A percentile compares a stretch with the other conserved stretches of the same genome.
phyloP scores from a whole-genome alignment of 2,888 invertebrate species.

The Limnephilus rhombicus region DNA sequence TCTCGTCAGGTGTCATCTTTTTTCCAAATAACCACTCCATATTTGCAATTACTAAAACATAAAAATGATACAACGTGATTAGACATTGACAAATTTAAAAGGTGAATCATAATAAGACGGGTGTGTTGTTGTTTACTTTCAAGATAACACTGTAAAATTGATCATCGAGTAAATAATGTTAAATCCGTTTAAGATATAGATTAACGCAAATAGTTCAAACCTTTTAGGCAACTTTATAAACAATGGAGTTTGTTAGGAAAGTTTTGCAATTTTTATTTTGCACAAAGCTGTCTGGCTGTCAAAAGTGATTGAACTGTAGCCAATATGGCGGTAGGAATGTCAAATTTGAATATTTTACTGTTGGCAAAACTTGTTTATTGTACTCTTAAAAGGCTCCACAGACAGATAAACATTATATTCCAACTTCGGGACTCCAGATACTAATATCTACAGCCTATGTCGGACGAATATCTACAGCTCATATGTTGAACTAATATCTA shows the following conservation, averaged over 20 bases:
- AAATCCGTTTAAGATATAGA: neutral
- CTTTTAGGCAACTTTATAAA: neutral
- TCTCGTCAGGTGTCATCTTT: constrained; percentile 96
- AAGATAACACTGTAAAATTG: neutral
- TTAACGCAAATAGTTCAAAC: neutral
- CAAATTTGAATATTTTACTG: neutral
- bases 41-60: constrained; percentile 63
- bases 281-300: constrained; percentile 30
- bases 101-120: constrained; percentile 46
- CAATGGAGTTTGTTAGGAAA: neutral
- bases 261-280: neutral
- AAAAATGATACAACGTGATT: neutral
- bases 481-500: too few species aligned
- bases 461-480: too few species aligned
- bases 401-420: neutral
- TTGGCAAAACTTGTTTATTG: neutral
- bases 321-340: neutral
- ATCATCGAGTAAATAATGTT: neutral
- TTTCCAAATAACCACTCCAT: constrained; percentile 99
- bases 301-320: neutral
- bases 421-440: neutral
- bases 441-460: too few species aligned
- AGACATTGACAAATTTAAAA: constrained; percentile 18
- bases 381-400: neutral
- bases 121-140: constrained; percentile 43